These are phyloP conservation scores for Dynastes tityus DNA, from an alignment of 2,888 invertebrate genomes.

Conservation along the genomic window DNA sequence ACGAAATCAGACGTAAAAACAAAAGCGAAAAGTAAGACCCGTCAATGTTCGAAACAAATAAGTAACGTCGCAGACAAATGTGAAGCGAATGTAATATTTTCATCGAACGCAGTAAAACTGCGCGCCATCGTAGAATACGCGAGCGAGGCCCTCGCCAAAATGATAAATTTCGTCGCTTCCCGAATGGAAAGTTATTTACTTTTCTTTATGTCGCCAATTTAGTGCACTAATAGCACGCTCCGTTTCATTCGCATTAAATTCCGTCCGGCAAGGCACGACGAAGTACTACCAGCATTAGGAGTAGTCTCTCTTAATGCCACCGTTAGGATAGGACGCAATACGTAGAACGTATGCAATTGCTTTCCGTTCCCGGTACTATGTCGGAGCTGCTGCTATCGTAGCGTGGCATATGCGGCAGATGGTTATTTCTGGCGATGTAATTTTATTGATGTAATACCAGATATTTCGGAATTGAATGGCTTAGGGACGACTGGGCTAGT, in stretches of 20 bases:
- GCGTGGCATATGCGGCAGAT: constrained; percentile 18
- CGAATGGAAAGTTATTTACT: constrained; percentile 48
- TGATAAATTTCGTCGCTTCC: constrained; percentile 45
- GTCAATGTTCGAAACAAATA: constrained; percentile 16
- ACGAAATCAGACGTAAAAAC: too few species aligned
- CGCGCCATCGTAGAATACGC: neutral
- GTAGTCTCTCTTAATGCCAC: neutral
- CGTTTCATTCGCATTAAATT: constrained; percentile 49
- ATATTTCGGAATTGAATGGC: constrained; percentile 29
- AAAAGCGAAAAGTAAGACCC: neutral
- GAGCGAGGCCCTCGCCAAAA: constrained; percentile 4
- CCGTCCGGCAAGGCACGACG: constrained; percentile 11
- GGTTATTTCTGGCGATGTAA: constrained; percentile 42
- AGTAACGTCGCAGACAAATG: constrained; percentile 17
- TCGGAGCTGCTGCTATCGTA: neutral
- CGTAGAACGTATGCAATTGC: constrained; percentile 17
- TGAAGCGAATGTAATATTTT: constrained; percentile 11
- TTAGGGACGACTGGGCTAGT: constrained; percentile 7
- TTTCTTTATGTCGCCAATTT: constrained; percentile 48
- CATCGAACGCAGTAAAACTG: neutral
- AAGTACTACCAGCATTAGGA: neutral
- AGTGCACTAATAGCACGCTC: constrained; percentile 47
- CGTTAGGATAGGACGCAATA: neutral
- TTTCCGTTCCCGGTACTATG: neutral
- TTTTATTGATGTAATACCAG: constrained; percentile 48